Conservation (phyloP, 1,140 invertebrate species). For the Drosophila triauraria region DNA sequence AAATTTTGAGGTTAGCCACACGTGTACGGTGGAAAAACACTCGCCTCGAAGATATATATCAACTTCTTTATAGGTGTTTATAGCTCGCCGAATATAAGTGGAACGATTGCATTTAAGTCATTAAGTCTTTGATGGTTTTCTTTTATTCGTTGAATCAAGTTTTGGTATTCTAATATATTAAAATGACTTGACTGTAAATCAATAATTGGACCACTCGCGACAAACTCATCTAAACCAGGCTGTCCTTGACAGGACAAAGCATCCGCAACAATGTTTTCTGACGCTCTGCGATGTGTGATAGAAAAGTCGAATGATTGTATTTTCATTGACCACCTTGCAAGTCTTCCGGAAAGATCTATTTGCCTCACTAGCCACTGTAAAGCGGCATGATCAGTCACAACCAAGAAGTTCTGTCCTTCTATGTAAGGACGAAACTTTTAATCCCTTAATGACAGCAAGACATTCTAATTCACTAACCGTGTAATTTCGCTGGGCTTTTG, state of each 20-base stretch:
- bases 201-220: background rate
- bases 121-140: background rate
- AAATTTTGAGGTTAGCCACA: no score
- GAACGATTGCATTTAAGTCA: no score
- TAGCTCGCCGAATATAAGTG: no score
- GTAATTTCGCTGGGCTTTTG: background rate
- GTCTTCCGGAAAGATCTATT: background rate
- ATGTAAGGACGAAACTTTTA: conserved; percentile 1
- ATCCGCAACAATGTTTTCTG: background rate
- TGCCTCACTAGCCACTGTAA: background rate
- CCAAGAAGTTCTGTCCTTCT: background rate
- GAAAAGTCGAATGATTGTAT: background rate
- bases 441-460: conserved; percentile 3
- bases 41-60: no score
- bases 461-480: conserved; percentile 10
- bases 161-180: background rate
- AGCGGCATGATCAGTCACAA: conserved; percentile 1
- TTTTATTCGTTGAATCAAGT: background rate
- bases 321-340: conserved; percentile 2
- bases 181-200: background rate
- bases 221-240: background rate
- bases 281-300: background rate
- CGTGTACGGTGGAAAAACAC: no score
- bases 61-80: no score
- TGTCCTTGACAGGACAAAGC: background rate